Evolutionary conservation across 2,113 vertebrate genomes (phyloP), one percentile per base, ranked within the genome.

Genomic region (Sinocyclocheilus rhinocerous): DNA sequence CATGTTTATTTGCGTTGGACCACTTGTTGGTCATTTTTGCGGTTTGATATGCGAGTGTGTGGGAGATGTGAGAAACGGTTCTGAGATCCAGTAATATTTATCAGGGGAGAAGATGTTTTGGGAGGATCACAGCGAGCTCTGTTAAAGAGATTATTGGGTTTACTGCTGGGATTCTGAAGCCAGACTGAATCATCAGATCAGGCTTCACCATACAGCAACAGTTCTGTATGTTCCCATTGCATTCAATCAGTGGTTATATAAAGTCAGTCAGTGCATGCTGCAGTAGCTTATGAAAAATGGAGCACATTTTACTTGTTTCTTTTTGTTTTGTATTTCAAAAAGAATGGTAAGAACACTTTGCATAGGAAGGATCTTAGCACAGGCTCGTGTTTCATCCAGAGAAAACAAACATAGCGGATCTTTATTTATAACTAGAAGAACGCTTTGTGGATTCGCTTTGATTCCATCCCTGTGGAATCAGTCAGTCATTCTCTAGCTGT

Each of bases 351-450:
- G 50, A 48, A 72, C 6, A 86, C 76, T 72, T 80, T 80, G 61
- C 22, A 70, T 69, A 85, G 22, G 16, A 26, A 57, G 18, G 12
- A 22, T 42, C 42, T 83, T 48, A 77, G 26, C 18, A 1, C n/a
- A 22, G 52, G 13, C 61, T 77, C 15, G 24, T 82, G 63, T 78
- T 63, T 85, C 24, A 33, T 85, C 39, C 75, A 59, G 29, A 80
- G 45, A 85, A 48, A 61, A 67, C 73, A 39, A 16, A 13, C 52
- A 36, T 50, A 26, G 84, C 15, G 6, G 16, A 59, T 75, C 36
- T 86, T 77, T 86, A 84, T 73, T 83, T 86, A 80, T 45, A 78
- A 61, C 65, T 29, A 26, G 55, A 72, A 59, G 63, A 61, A n/a
- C 6, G 15, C 18, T 55, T 70, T 63, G 29, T 77, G 29, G 22